Evolutionary conservation across 2,888 invertebrate genomes (phyloP).

Genomic region (Frankliniella intonsa): DNA sequence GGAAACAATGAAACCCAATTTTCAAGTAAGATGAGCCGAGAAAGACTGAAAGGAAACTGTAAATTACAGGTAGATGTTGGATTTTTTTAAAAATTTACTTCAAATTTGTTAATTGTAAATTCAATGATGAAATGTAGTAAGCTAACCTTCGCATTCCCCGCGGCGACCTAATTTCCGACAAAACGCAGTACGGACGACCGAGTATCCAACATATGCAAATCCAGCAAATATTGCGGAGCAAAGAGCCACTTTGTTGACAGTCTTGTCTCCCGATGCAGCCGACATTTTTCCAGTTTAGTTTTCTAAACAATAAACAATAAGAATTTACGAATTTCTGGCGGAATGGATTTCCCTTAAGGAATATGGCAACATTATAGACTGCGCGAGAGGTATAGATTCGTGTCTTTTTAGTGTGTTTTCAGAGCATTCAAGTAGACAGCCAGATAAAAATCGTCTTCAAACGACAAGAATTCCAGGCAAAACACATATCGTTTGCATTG

Average conservation of each 20-base stretch:
- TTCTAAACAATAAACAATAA: background rate
- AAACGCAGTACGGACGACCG: conserved; percentile 47
- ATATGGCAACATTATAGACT: background rate
- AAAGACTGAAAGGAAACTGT: too few relatives aligned
- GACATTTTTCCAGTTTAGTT: background rate
- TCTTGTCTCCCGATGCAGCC: conserved; percentile 43
- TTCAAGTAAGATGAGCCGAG: too few relatives aligned
- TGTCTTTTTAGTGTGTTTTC: background rate
- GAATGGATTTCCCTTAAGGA: background rate
- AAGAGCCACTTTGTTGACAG: conserved; percentile 39
- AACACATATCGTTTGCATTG: background rate
- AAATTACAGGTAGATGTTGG: too few relatives aligned
- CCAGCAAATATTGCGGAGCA: conserved; percentile 48
- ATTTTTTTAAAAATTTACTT: background rate
- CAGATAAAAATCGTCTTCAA: background rate
- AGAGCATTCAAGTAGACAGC: background rate
- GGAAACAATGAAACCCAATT: background rate
- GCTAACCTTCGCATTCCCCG: conserved; percentile 43
- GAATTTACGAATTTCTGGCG: background rate
- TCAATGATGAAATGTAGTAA: background rate
- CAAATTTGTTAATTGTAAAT: background rate
- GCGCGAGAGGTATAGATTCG: background rate
- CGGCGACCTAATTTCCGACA: conserved; percentile 44
- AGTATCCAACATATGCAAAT: conserved; percentile 51
- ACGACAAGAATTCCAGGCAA: background rate